phyloP scores from a whole-genome alignment of 1,140 invertebrate genomes.

The Nasonia longicornis region DNA sequence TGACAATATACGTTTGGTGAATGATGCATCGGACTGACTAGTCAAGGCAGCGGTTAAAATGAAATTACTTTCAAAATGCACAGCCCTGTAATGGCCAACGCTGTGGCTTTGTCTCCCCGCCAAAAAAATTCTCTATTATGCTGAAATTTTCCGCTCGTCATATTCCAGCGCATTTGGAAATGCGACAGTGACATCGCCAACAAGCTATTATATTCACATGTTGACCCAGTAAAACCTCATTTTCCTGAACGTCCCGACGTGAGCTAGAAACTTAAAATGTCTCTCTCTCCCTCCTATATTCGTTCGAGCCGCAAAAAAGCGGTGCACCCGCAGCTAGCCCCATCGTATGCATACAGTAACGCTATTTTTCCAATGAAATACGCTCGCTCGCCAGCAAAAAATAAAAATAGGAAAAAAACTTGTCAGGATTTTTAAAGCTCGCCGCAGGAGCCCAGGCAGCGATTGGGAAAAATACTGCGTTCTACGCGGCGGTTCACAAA shows the following conservation, averaged over 20 bases:
- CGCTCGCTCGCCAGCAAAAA: background rate
- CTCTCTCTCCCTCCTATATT: background rate
- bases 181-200: background rate
- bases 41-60: too few relatives aligned
- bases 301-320: background rate
- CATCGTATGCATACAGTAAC: background rate
- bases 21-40: too few relatives aligned
- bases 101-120: too few relatives aligned
- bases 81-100: too few relatives aligned
- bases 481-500: background rate
- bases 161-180: background rate
- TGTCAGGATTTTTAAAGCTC: background rate
- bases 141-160: background rate
- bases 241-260: background rate
- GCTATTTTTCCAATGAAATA: background rate
- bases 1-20: too few relatives aligned
- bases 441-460: too few relatives aligned
- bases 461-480: background rate
- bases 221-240: slow-evolving; percentile 30
- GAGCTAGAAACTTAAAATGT: slow-evolving; percentile 8
- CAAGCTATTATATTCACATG: slow-evolving; percentile 20
- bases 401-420: background rate
- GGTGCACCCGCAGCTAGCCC: background rate
- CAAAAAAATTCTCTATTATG: background rate
- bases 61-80: too few relatives aligned